Conservation (phyloP, 2,797 vertebrate species). For the Tokudaia muenninki region DNA sequence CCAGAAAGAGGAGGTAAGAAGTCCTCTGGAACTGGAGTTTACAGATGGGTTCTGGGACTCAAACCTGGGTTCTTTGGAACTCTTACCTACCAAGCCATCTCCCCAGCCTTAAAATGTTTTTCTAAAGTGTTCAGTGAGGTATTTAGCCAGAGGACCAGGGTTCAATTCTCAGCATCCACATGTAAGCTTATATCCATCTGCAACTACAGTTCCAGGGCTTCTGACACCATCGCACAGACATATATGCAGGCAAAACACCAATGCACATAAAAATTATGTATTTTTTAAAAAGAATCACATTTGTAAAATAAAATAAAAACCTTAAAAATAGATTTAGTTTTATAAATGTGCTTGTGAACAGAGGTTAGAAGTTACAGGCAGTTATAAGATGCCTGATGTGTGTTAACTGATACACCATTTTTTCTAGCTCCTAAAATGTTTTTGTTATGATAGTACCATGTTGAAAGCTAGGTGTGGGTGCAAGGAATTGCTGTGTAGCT, state of each 20-base stretch:
- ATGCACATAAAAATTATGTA: background rate
- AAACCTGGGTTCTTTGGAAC: background rate
- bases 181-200: background rate
- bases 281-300: background rate
- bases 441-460: background rate
- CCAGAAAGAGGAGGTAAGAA: background rate
- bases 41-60: background rate
- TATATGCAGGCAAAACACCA: background rate
- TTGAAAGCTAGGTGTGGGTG: constrained; percentile 7
- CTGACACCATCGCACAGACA: background rate
- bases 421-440: constrained; percentile 10
- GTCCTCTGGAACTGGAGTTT: background rate
- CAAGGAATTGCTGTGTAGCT: background rate
- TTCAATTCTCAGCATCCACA: background rate
- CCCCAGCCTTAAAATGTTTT: background rate
- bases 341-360: background rate
- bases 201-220: background rate
- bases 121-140: background rate
- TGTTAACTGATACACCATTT: background rate
- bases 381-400: background rate
- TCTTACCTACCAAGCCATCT: background rate
- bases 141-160: too few species aligned
- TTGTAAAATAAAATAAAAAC: background rate
- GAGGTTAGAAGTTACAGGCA: background rate
- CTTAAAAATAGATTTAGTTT: background rate